A percentile compares a stretch with the other conserved stretches of the same genome.
These are phyloP conservation scores for Smutsia gigantea DNA, from an alignment of 2,797 vertebrate genomes.

Conservation along the genomic window DNA sequence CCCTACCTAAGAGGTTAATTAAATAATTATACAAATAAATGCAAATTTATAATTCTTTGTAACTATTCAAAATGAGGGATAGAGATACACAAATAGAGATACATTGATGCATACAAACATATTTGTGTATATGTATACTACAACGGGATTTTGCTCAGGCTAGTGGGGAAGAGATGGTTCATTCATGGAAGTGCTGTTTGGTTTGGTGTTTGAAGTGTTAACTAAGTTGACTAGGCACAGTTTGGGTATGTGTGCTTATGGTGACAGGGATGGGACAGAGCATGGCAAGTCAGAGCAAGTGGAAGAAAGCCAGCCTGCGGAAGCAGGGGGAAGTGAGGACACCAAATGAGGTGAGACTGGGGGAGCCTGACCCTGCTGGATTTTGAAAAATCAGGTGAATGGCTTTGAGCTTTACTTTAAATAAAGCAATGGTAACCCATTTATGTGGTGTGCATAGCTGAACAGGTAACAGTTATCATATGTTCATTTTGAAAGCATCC, in stretches of 20 bases:
- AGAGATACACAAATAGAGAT: not conserved
- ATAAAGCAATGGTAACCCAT: not conserved
- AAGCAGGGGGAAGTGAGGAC: not conserved
- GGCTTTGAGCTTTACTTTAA: not conserved
- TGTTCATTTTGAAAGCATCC: not conserved
- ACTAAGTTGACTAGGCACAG: not conserved
- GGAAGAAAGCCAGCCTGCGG: not conserved
- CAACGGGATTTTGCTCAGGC: not conserved
- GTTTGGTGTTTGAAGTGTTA: not conserved
- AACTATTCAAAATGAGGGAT: not conserved
- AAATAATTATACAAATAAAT: not conserved
- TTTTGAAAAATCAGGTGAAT: not conserved
- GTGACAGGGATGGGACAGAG: not conserved
- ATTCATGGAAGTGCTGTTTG: not conserved
- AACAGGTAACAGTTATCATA: not conserved
- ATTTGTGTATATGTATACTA: not conserved
- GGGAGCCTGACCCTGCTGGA: not conserved
- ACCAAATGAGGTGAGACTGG: not conserved
- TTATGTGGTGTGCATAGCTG: not conserved
- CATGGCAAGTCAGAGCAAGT: not conserved
- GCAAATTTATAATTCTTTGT: not conserved
- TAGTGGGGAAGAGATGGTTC: not conserved
- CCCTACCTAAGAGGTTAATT: not conserved
- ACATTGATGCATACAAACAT: not conserved
- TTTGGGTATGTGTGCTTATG: not conserved